A percentile compares a stretch with the other conserved stretches of the same genome.
Evolutionary conservation across 2,113 vertebrate genomes (phyloP).

Genomic region (Corythornis vintsioides): DNA sequence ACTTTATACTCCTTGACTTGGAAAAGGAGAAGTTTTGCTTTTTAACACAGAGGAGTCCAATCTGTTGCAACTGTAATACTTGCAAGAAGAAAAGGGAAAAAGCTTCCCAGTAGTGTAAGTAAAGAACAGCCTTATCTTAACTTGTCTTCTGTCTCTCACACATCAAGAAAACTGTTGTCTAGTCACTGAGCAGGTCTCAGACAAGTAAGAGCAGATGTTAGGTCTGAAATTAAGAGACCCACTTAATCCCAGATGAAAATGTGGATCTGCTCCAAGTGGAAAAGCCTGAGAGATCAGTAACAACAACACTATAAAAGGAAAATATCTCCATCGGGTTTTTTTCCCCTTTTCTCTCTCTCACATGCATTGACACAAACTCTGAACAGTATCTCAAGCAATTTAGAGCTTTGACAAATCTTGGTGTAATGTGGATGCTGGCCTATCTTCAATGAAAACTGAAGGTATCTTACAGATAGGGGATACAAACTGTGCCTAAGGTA

Average conservation of each 20-base stretch:
- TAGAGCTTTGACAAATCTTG: not conserved
- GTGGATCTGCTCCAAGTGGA: not conserved
- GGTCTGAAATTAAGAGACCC: constrained; percentile 12
- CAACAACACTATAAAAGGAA: not conserved
- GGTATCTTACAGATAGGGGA: not conserved
- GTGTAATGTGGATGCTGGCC: not conserved
- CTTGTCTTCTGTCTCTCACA: not conserved
- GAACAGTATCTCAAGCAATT: not conserved
- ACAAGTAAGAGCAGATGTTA: constrained; percentile 8
- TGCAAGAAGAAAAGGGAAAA: not conserved
- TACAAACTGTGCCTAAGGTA: not conserved
- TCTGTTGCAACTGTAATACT: not conserved
- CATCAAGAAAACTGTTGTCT: not conserved
- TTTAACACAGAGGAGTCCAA: not conserved
- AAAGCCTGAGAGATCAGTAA: not conserved
- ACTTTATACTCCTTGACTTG: not conserved
- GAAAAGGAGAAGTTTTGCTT: not conserved
- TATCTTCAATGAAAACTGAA: not conserved
- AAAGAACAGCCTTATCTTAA: not conserved
- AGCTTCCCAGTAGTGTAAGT: not conserved
- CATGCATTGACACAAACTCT: not conserved
- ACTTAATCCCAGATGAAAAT: not conserved
- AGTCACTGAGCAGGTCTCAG: not conserved
- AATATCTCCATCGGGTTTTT: not conserved
- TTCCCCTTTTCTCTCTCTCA: not conserved